Evolutionary conservation across 2,888 invertebrate species (phyloP).

Genomic region (Lasiommata megera): DNA sequence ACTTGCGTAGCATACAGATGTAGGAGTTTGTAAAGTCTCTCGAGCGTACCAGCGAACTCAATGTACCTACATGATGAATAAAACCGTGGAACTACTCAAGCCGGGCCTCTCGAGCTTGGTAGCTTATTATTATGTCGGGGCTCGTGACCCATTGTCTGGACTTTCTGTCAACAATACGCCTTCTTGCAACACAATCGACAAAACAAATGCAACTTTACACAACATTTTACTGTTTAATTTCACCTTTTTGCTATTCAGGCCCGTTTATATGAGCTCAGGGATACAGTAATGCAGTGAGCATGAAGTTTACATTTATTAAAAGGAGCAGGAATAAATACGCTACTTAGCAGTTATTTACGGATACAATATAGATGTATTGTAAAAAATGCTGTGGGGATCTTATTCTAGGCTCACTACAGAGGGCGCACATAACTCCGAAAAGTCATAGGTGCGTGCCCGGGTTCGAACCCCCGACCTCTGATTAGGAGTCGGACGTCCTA

Average conservation of each 20-base stretch:
- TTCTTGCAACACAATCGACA: slow-evolving; percentile 30
- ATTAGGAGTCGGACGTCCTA: too few relatives aligned
- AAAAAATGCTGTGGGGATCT: neutral
- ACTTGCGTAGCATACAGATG: slow-evolving; percentile 12
- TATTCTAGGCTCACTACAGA: too few relatives aligned
- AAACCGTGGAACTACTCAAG: slow-evolving; percentile 27
- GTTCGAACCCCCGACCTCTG: too few relatives aligned
- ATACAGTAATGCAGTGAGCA: neutral
- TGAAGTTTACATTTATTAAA: neutral
- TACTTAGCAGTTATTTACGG: neutral
- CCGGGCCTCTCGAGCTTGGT: slow-evolving; percentile 18
- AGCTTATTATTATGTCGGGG: slow-evolving; percentile 27
- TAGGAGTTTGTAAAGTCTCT: slow-evolving; percentile 26
- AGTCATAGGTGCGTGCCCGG: too few relatives aligned
- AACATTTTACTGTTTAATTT: slow-evolving; percentile 21
- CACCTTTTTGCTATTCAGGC: slow-evolving; percentile 12
- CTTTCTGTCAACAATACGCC: slow-evolving; percentile 30
- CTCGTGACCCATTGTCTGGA: slow-evolving; percentile 29
- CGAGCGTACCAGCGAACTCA: slow-evolving; percentile 22
- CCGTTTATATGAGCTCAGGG: slow-evolving; percentile 10
- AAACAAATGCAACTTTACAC: slow-evolving; percentile 21
- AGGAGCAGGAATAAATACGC: neutral
- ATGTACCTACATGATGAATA: slow-evolving; percentile 28
- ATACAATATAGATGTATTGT: neutral
- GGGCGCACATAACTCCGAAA: too few relatives aligned